Evolutionary conservation across 2,888 invertebrate species (phyloP).

Genomic region (Terebella lapidaria): DNA sequence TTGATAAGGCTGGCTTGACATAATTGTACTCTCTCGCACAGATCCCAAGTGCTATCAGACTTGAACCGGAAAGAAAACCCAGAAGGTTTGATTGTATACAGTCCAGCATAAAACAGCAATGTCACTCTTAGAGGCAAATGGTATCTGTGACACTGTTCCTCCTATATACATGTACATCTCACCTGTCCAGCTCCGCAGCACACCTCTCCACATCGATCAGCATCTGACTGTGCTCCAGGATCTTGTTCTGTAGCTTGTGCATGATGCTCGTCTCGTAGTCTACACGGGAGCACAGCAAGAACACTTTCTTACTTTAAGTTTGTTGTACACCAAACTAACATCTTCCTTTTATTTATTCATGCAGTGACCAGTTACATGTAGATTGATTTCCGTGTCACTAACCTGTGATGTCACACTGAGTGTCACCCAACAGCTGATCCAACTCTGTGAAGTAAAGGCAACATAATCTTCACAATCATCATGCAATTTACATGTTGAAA

Average conservation of each 20-base stretch:
- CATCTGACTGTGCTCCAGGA: constrained; percentile 61
- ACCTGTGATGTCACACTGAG: constrained; percentile 68
- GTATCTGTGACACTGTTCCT: too few species aligned
- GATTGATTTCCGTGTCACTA: background rate
- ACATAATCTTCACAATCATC: background rate
- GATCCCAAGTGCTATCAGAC: constrained; percentile 23
- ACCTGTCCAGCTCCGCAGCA: constrained; percentile 71
- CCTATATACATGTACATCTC: too few species aligned
- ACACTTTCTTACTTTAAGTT: too few species aligned
- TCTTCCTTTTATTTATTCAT: too few species aligned
- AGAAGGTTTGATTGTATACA: too few species aligned
- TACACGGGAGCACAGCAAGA: too few species aligned
- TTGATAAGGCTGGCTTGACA: constrained; percentile 62
- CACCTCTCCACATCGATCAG: constrained; percentile 61
- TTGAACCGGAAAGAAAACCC: too few species aligned
- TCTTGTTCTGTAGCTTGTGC: constrained; percentile 63
- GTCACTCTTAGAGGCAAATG: too few species aligned
- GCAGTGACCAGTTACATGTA: too few species aligned
- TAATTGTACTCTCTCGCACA: constrained; percentile 63
- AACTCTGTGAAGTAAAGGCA: constrained; percentile 59
- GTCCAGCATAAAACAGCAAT: too few species aligned
- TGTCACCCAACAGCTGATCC: constrained; percentile 73
- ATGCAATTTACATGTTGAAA: background rate
- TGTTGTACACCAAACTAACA: too few species aligned
- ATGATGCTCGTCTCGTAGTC: constrained; percentile 76